Base-by-base conservation (phyloP, 1,140 invertebrate genomes). In the Lerema accius region DNA sequence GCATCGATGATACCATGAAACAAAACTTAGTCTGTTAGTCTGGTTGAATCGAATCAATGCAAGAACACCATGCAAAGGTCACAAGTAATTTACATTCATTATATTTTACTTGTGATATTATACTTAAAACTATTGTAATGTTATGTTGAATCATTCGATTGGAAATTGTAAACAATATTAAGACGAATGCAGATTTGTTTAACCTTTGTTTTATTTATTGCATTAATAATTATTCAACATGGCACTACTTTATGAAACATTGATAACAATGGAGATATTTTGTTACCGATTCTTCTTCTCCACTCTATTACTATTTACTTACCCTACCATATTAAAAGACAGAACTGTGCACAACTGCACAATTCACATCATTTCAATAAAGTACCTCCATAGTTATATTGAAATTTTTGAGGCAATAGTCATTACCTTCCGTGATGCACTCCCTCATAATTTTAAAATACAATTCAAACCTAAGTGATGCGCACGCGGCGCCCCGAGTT, bases 401-500 rank as follows among this genome's bases (percentile, higher is more conserved):
- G 75, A 85, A 89, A 84, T 77, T 82, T 78, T 83, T 89, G 83
- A 82, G 84, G 86, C 80, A 86, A 81, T 77, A 69, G 73, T 76
- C 63, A 79, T 89, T 90, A 90, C 88, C 88, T 90, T 90, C 87
- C 76, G 45, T 82, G 83, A 74, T 77, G 87, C 71, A 82, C 84
- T 88, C 76, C 88, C 86, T 84, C 86, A 88, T 71, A 86, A 86
- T 86, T 84, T 85, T 83, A 89, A 74, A 89, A 81, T 84, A 90
- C 79, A 90, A 90, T 87, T 90, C 81, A 89, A 90, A 88, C 83
- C 84, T 90, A 89, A 85, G 84, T 86, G 86, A 84, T 79, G 86
- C 82, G 86, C 86, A 87, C 88, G 86, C 88, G 76, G 86, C 88
- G 86, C 86, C 85, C 86, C 84, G 81, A 89, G 81, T 90, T 81